Evolutionary conservation across 1,140 invertebrate genomes (phyloP).

Genomic region (Cotesia chilonis): DNA sequence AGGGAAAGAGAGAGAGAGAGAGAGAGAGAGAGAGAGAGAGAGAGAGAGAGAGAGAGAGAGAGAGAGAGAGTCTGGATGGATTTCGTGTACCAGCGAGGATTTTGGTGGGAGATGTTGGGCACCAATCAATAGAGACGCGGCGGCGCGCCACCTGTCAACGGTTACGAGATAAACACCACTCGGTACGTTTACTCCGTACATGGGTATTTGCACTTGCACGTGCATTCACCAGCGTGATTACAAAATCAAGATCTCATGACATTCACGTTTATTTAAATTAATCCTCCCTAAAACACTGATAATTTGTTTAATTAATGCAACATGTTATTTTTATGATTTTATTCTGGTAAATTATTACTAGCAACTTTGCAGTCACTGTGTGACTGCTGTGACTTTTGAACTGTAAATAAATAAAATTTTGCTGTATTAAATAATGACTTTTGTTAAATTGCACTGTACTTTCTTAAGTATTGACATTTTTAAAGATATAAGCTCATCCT

Average conservation of each 20-base stretch:
- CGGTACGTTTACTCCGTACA: conserved; percentile 11
- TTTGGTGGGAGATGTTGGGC: conserved; percentile 28
- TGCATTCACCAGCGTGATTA: conserved; percentile 9
- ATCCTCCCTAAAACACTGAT: too few relatives aligned
- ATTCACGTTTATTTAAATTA: not conserved
- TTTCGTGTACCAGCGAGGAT: not conserved
- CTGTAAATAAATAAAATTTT: too few relatives aligned
- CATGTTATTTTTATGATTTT: not conserved
- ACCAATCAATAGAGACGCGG: conserved; percentile 57
- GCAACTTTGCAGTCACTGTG: too few relatives aligned
- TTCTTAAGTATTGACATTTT: too few relatives aligned
- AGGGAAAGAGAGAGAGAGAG: too few relatives aligned
- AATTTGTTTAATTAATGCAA: not conserved
- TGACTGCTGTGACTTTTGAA: too few relatives aligned
- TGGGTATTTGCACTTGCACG: conserved; percentile 23
- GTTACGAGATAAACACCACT: conserved; percentile 46
- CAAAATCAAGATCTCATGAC: not conserved
- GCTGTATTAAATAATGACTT: too few relatives aligned
- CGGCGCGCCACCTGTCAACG: conserved; percentile 56
- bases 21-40: too few relatives aligned
- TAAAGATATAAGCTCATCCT: too few relatives aligned
- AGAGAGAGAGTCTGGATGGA: conserved; percentile 11
- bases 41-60: too few relatives aligned
- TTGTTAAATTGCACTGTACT: too few relatives aligned
- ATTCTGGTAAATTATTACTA: too few relatives aligned